Percentiles rank a stretch among this genome's conserved stretches.
Evolutionary conservation across 2,888 invertebrate genomes (phyloP).

Genomic region (Mellilla xanthometata): DNA sequence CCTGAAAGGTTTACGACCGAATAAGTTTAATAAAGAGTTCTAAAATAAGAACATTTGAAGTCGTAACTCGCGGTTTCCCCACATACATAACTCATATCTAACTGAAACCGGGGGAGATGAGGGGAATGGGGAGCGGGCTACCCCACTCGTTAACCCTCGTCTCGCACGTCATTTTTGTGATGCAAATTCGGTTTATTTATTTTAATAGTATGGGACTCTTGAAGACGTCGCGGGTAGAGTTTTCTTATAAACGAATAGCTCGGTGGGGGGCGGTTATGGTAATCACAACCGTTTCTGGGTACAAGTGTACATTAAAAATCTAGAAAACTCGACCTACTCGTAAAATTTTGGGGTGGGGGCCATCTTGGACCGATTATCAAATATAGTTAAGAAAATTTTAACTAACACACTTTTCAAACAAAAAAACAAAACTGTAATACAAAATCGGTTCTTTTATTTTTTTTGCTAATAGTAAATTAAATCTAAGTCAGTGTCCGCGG

Average conservation of each 20-base stretch:
- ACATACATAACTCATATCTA: conserved; percentile 25
- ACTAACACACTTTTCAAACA: too few relatives aligned
- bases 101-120: conserved; percentile 16
- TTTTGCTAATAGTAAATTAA: too few relatives aligned
- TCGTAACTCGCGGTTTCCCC: conserved; percentile 23
- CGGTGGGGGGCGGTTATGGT: background rate
- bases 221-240: background rate
- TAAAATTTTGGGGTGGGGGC: too few relatives aligned
- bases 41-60: conserved; percentile 25
- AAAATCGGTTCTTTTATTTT: too few relatives aligned
- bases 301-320: too few relatives aligned
- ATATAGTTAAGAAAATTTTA: too few relatives aligned
- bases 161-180: conserved; percentile 26
- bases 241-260: conserved; percentile 4
- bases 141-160: conserved; percentile 27
- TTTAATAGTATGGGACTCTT: conserved; percentile 12
- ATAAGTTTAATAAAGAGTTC: conserved; percentile 28
- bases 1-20: conserved; percentile 15
- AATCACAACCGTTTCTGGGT: background rate
- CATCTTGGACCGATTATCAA: too few relatives aligned
- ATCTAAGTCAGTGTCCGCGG: too few relatives aligned
- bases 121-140: conserved; percentile 23
- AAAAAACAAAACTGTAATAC: too few relatives aligned
- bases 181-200: conserved; percentile 28
- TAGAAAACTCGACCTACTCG: too few relatives aligned